Percentiles rank a stretch among this genome's conserved stretches.
Evolutionary conservation across 2,888 invertebrate genomes (phyloP).

Genomic region (Drosophila setosimentum): DNA sequence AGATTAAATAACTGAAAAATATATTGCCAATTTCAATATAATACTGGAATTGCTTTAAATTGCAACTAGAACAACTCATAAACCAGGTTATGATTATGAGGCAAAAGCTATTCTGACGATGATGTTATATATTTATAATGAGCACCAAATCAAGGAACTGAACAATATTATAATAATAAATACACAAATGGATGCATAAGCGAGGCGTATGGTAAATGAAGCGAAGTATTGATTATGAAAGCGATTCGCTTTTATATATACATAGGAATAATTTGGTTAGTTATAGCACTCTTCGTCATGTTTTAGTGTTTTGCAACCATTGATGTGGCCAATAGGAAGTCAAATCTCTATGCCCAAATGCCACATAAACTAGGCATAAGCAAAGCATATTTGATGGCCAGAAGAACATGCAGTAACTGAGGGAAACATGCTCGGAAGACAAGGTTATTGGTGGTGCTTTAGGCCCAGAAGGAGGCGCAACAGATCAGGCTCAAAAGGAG

Average conservation of each 20-base stretch:
- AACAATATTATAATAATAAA: background rate
- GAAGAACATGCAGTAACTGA: background rate
- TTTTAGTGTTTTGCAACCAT: background rate
- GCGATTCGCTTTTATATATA: background rate
- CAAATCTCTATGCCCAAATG: too few relatives aligned
- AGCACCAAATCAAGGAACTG: background rate
- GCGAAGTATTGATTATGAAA: too few relatives aligned
- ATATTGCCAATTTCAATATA: too few relatives aligned
- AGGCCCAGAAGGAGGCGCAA: too few relatives aligned
- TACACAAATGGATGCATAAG: background rate
- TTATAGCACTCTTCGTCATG: background rate
- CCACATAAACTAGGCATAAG: background rate
- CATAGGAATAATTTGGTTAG: background rate
- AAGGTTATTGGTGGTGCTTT: too few relatives aligned
- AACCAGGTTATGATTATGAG: background rate
- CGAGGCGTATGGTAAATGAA: too few relatives aligned
- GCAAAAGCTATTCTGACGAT: too few relatives aligned
- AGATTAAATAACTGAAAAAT: too few relatives aligned
- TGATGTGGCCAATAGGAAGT: background rate
- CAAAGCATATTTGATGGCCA: background rate
- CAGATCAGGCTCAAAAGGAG: too few relatives aligned
- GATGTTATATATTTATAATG: background rate
- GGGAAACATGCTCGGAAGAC: too few relatives aligned
- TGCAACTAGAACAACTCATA: background rate
- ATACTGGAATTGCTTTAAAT: background rate